Percentiles rank a stretch among this genome's conserved stretches.
These are phyloP conservation scores for Dryomyza anilis DNA, from an alignment of 2,888 invertebrate species.

Conservation along the genomic window DNA sequence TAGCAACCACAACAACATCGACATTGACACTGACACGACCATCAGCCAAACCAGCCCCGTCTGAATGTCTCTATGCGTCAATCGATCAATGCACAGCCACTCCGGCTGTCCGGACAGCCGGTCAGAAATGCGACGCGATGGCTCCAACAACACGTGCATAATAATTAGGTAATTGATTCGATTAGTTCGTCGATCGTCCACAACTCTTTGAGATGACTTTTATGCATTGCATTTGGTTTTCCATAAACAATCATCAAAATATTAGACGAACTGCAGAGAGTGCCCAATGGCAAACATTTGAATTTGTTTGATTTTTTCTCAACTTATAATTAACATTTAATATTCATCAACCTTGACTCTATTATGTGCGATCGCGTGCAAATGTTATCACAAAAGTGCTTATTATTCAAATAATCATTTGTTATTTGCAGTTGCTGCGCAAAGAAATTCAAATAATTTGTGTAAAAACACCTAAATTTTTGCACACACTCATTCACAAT, in stretches of 20 bases:
- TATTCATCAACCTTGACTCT: neutral
- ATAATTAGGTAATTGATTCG: neutral
- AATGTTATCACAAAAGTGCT: neutral
- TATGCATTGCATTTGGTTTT: no score
- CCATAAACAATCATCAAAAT: no score
- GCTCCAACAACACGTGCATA: conserved; percentile 1
- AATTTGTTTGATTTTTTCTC: neutral
- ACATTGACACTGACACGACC: neutral
- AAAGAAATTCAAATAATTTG: no score
- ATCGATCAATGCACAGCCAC: neutral
- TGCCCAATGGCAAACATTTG: neutral
- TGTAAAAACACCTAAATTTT: no score
- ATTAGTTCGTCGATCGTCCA: neutral
- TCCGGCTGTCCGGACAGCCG: neutral
- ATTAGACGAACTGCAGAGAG: no score
- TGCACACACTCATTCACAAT: no score
- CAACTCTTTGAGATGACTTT: no score
- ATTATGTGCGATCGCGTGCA: conserved; percentile 1
- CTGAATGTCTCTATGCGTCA: neutral
- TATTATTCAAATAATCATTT: neutral
- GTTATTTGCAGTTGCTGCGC: neutral
- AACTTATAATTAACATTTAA: neutral
- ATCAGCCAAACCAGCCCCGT: neutral
- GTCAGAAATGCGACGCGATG: neutral
- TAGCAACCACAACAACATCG: neutral